Conservation (phyloP, 2,797 vertebrate genomes). For the Rhabdomys pumilio region DNA sequence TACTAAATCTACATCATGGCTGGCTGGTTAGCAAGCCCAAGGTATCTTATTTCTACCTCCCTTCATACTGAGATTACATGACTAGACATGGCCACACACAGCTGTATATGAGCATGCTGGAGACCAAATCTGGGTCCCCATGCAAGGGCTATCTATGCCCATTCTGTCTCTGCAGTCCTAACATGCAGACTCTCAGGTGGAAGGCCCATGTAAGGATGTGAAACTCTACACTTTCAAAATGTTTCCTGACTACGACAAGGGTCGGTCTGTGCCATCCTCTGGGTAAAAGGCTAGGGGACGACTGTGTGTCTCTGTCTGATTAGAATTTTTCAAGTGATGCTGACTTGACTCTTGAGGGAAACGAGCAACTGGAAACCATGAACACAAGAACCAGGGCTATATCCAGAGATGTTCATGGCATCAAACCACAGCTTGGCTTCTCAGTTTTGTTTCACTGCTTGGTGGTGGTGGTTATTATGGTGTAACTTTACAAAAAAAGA, state of each 20-base stretch:
- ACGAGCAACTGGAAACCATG: background rate
- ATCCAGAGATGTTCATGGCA: background rate
- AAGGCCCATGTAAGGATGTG: background rate
- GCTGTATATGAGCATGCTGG: background rate
- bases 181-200: background rate
- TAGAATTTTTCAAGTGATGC: background rate
- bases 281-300: background rate
- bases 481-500: constrained; percentile 67
- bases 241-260: background rate
- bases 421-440: constrained; percentile 48
- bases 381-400: background rate
- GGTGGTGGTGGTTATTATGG: background rate
- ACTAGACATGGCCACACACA: background rate
- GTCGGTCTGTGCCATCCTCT: background rate
- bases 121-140: background rate
- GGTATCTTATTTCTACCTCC: background rate
- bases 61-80: background rate
- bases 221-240: constrained; percentile 24
- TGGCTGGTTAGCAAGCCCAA: background rate
- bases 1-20: no score
- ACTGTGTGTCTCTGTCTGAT: background rate
- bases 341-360: constrained; percentile 19
- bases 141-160: background rate
- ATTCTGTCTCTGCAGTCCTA: background rate
- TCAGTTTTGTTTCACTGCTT: constrained; percentile 57